Evolutionary conservation across 2,797 vertebrate genomes (phyloP), one percentile per base, ranked within the genome.

Genomic region (Clangula hyemalis): DNA sequence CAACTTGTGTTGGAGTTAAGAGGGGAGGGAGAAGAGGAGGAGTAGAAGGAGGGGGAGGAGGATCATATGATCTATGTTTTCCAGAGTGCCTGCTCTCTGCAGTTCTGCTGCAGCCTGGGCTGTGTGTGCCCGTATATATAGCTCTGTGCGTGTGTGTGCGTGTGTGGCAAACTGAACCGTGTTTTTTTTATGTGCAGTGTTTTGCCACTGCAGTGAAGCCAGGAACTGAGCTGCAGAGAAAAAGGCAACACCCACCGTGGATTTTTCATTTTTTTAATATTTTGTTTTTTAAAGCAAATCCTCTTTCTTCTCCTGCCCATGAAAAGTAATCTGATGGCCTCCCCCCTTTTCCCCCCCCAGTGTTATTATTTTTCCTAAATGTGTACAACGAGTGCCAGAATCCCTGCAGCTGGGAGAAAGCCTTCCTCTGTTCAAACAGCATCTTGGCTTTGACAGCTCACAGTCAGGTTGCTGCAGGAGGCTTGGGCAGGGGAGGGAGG

Each of bases 11-110:
- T 95, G 85, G 87, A 95, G 93, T 95, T 94, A 89, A 89, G 83
- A 93, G 93, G 84, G 91, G 96, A 96, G 95, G 95, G 96, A 87
- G 81, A 96, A 95, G 95, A 96, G 96, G 95, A 95, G 96, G 96
- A 96, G 96, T 93, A 93, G 95, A 89, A 85, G 93, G 94, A 96
- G 94, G 95, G 95, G 93, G 89, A 91, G 79, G 72, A 89, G 84
- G 93, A 94, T 97, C 97, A 98, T 96, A 94, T 98, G 97, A 96
- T 97, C 97, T 90, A 15, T 97, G 96, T 98, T 98, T 98, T 97
- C 96, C 97, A 96, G 94, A 95, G 95, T 96, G 96, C 88, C 62
- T 96, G 91, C 72, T 91, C 93, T 96, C 96, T 96, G 97, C 97
- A 95, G 94, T 91, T 96, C 72, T 97, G 93, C 96, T 95, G 95